These are phyloP conservation scores for Actenoides lindsayi DNA, from an alignment of 2,113 vertebrate genomes.

Conservation along the genomic window DNA sequence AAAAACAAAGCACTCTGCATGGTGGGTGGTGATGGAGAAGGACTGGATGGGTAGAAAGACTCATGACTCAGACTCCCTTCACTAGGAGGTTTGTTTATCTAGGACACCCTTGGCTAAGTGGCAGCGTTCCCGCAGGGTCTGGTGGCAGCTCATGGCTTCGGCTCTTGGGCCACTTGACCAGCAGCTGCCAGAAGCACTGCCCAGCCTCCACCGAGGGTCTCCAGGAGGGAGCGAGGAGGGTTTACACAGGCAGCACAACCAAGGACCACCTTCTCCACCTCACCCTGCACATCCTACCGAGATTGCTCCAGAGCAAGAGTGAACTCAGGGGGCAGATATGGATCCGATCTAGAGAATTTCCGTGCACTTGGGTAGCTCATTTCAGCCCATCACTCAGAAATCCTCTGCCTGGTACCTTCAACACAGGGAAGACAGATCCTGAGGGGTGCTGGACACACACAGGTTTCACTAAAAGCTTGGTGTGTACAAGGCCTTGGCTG, in stretches of 20 bases:
- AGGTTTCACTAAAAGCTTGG: not conserved
- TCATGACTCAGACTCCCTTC: conserved; percentile 59
- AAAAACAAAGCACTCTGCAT: not conserved
- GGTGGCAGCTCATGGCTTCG: conserved; percentile 70
- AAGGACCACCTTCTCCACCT: not conserved
- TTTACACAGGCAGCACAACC: not conserved
- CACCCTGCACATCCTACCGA: not conserved
- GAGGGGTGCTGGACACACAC: not conserved
- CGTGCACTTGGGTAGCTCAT: not conserved
- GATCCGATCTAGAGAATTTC: fast-evolving
- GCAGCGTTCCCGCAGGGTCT: not conserved
- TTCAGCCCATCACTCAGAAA: not conserved
- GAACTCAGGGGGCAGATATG: not conserved
- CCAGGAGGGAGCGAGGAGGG: conserved; percentile 39
- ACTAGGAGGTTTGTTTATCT: not conserved
- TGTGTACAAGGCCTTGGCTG: not conserved
- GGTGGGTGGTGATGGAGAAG: not conserved
- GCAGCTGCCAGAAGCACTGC: conserved; percentile 78
- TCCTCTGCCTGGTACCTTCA: not conserved
- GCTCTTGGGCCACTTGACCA: conserved; percentile 82
- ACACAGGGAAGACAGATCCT: not conserved
- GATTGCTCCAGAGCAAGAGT: not conserved
- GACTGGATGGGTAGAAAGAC: not conserved
- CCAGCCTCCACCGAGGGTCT: conserved; percentile 80
- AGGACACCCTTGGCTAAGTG: not conserved